A percentile compares a stretch with the other conserved stretches of the same genome.
Evolutionary conservation across 2,113 vertebrate species (phyloP).

Genomic region (Brevimyrus niger): DNA sequence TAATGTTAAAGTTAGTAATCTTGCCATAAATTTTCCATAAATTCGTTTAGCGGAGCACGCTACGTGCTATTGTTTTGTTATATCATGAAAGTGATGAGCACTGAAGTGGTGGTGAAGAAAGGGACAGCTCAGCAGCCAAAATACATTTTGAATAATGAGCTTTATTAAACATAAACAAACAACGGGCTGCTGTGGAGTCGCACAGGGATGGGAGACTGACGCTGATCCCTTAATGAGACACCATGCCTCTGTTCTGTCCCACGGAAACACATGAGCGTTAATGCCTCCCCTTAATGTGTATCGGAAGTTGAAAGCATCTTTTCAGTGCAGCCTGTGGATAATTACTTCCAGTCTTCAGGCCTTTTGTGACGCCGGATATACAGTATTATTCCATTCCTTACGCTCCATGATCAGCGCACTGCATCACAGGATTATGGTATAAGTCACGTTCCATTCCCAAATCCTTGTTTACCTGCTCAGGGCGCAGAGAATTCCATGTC

Average conservation of each 20-base stretch:
- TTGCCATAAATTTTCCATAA: not conserved
- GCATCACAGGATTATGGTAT: not conserved
- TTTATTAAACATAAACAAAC: not conserved
- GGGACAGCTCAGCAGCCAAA: not conserved
- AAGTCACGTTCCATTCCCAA: not conserved
- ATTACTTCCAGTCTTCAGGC: not conserved
- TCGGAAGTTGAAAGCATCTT: not conserved
- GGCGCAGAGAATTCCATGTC: not conserved
- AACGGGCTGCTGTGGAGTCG: not conserved
- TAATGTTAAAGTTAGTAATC: not conserved
- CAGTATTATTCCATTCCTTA: not conserved
- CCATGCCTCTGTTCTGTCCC: not conserved
- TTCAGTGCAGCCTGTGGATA: not conserved
- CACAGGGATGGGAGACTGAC: not conserved
- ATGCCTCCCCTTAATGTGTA: not conserved
- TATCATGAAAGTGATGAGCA: not conserved
- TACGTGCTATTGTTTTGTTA: not conserved
- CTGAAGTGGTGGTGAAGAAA: not conserved
- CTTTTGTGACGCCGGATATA: not conserved
- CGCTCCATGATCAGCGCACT: not conserved
- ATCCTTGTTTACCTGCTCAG: not conserved
- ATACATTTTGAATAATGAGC: not conserved
- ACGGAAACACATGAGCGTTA: not conserved
- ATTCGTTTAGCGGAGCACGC: not conserved
- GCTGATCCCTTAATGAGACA: not conserved